Base-by-base conservation (phyloP, 2,888 invertebrate genomes). In the Byasa hedistus region DNA sequence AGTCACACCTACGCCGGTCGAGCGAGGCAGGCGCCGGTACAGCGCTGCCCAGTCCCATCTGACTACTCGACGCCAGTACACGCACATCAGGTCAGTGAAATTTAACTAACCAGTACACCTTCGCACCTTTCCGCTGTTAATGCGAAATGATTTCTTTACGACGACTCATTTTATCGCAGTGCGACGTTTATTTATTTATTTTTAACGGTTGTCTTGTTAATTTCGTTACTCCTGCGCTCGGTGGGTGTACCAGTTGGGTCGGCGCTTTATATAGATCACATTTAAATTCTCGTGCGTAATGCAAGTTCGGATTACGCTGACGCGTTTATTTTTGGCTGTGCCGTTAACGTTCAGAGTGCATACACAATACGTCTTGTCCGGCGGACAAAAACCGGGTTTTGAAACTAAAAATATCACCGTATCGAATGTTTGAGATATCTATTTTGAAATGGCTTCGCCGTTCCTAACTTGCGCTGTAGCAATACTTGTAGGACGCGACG, bases 401-500 rank as follows among this genome's bases (percentile, higher is more conserved):
- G 83, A 70, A 81, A 83, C 91, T 91, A 91, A 83, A 88, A 88
- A 91, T 91, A 91, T 81, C 83, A 85, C 83, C 87, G 83, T 90
- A 91, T 91, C 90, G 83, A 89, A 90, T 90, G 90, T 87, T 89
- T 91, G 87, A 87, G 83, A 87, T 88, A 82, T 88, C 89, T 90
- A 91, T 91, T 91, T 91, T 78, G 68, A 76, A 84, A 81, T 84
- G 83, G 83, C 85, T 81, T 75, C 73, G 79, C 76, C 79, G 80
- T 81, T 79, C 78, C 76, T 69, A 76, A 75, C 76, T 70, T 70
- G 74, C 75, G 77, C 2, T 48, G 48, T 48, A 48, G 8, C 32
- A 32, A 32, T n/a, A n/a, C n/a, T n/a, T n/a, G n/a, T 32, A 5
- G 32, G 7, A 32, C 32, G 10, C 32, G 32, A 32, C 32, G 10